phyloP scores from a whole-genome alignment of 2,797 vertebrate species.

The Acanthurus leucopareius region DNA sequence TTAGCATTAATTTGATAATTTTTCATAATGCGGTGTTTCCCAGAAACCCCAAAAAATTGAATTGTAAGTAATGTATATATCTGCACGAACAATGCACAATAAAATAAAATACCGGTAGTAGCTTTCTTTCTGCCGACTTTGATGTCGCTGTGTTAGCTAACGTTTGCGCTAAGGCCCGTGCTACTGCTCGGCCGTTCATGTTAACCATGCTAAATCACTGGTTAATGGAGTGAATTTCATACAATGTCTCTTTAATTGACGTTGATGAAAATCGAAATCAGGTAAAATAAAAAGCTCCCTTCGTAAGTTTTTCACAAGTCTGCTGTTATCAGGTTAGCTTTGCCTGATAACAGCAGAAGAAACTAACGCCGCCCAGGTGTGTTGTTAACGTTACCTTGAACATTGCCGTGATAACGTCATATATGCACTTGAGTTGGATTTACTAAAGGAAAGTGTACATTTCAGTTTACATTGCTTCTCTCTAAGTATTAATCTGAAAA shows the following conservation, averaged over 20 bases:
- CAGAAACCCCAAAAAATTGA: not conserved
- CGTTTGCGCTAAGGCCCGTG: slow-evolving; percentile 64
- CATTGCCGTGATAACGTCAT: not conserved
- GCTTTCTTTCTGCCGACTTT: slow-evolving; percentile 3
- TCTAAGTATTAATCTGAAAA: not conserved
- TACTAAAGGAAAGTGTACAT: not conserved
- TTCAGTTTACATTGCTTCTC: not conserved
- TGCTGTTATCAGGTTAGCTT: not conserved
- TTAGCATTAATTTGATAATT: slow-evolving; percentile 15
- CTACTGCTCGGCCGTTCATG: slow-evolving; percentile 58
- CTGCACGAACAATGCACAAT: not conserved
- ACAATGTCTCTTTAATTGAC: not conserved
- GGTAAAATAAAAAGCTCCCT: not conserved
- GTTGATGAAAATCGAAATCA: not conserved
- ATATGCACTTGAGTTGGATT: not conserved
- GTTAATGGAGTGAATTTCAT: not conserved
- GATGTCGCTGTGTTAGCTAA: slow-evolving; percentile 36
- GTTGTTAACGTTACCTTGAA: not conserved
- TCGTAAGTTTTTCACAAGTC: not conserved
- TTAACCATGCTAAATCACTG: slow-evolving; percentile 29
- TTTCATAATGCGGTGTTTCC: not conserved
- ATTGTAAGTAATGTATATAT: not conserved
- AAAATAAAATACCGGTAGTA: not conserved
- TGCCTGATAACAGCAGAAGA: slow-evolving; percentile 30
- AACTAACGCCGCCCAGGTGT: slow-evolving; percentile 30